Base-by-base conservation (phyloP, 2,113 vertebrate species). In the Picathartes gymnocephalus region DNA sequence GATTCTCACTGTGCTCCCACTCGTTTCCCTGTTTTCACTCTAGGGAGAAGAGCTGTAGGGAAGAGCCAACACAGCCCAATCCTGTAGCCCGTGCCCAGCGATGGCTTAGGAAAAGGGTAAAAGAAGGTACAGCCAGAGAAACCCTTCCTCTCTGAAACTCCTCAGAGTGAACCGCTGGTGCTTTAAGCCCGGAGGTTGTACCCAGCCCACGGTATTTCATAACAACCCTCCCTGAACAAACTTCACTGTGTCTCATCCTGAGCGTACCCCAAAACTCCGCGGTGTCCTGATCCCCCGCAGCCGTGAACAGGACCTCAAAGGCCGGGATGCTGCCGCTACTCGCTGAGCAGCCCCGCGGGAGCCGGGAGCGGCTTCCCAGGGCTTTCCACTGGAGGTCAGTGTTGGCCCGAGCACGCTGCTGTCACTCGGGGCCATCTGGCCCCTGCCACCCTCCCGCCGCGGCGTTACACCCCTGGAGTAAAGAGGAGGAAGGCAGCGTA, bases 311-410 rank as follows among this genome's bases (percentile, higher is more conserved):
- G n/a, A 19, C 11, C 42, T 3, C 56, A 8, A 4, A 7, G 15
- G 47, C 51, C 25, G 39, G 81, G 64, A 28, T 40, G 87, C 48
- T 39, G 74, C 19, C 13, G 10, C 14, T 7, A 2, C 28, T 0
- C 1, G 25, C 64, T 2, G 40, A 58, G 17, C 54, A 10, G 1
- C 12, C 11, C 45, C 6, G 11, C 5, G 18, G 48, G 78, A 85
- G 57, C 39, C n/a, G 30, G 42, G 47, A 95, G 77, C 14, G 64
- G 76, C 89, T 96, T 95, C 84, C 89, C 93, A 53, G 69, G 58
- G 60, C 61, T 77, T 87, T 92, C 93, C 96, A 45, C 93, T 91
- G 94, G 96, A 91, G 91, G 96, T 76, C 95, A 94, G 93, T 95
- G 86, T 94, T 45, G 94, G 92, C 72, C 85, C 25, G 92, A 92